Base-by-base conservation (phyloP, 1,140 invertebrate genomes). In the Cotesia chilonis region DNA sequence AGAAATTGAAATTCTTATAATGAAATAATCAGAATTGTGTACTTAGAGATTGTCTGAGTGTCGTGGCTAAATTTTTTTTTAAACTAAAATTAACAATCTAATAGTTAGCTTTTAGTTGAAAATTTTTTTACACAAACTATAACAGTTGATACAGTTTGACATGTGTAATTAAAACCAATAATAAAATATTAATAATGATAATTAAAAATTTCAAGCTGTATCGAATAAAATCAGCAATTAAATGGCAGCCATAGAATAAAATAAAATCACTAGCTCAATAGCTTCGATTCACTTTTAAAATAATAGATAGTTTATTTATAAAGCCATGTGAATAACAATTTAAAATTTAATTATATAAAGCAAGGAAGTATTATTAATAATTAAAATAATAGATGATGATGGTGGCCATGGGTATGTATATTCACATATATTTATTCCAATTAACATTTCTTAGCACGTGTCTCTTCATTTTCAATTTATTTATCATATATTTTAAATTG, bases 371-470 rank as follows among this genome's bases (percentile, higher is more conserved):
- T 47, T 47, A 47, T 47, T 47, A 68, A 55, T 14, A n/a, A 55
- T n/a, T 17, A 55, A 55, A 7, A 85, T 81, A 82, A 85, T 85
- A 86, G 84, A 86, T 86, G 84, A 87, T 85, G 83, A 82, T 85
- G 41, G 85, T 87, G 85, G 85, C 85, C 85, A 86, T 87, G 85
- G 85, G 82, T 86, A 85, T 84, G 82, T 85, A 85, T 84, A 81
- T 70, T 28, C 59, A 68, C 54, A 70, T n/a, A 71, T 60, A 55
- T 71, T 51, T 68, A 76, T 57, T 68, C 63, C 70, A 38, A 66
- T 77, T 77, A 73, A 52, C 75, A 55, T 77, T 64, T 71, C 64
- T 74, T 20, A 68, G 60, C 70, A 68, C 73, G 36, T 68, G 71
- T 69, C 60, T 76, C 61, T 73, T 75, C 14, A 63, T 68, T 63